Percentiles rank a stretch among this genome's conserved stretches.
Evolutionary conservation across 2,113 vertebrate species (phyloP).

Genomic region (Camelus bactrianus): DNA sequence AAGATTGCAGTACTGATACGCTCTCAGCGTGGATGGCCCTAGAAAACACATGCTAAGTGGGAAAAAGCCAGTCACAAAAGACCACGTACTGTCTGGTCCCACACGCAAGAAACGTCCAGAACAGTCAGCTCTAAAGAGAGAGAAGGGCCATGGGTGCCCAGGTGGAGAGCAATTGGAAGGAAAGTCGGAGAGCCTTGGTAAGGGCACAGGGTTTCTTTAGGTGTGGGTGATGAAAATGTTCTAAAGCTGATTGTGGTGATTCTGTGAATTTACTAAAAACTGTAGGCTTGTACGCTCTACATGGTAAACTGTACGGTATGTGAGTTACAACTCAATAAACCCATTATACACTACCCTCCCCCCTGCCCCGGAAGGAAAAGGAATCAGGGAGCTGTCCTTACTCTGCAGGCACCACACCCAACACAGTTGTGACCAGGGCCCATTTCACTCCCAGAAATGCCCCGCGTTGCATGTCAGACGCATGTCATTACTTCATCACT

Average conservation of each 20-base stretch:
- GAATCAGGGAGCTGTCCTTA: not conserved
- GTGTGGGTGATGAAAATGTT: not conserved
- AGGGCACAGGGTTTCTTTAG: not conserved
- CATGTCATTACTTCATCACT: not conserved
- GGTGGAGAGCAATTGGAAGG: too few species aligned
- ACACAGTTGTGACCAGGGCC: not conserved
- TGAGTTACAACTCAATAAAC: not conserved
- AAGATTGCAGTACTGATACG: not conserved
- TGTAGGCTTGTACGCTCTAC: not conserved
- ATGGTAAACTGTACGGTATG: not conserved
- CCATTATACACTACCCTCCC: rapidly evolving
- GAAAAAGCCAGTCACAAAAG: not conserved
- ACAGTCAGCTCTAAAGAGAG: not conserved
- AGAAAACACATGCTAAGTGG: not conserved
- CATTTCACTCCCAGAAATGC: not conserved
- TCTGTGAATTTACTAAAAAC: not conserved
- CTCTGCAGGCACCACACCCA: not conserved
- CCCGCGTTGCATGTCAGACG: not conserved
- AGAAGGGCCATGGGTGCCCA: not conserved
- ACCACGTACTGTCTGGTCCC: not conserved
- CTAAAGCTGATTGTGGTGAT: not conserved
- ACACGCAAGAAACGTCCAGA: not conserved
- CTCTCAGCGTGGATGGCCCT: not conserved
- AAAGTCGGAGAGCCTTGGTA: not conserved
- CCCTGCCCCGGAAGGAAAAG: not conserved